phyloP scores from a whole-genome alignment of 2,113 vertebrate genomes.

The Climacteris rufus region DNA sequence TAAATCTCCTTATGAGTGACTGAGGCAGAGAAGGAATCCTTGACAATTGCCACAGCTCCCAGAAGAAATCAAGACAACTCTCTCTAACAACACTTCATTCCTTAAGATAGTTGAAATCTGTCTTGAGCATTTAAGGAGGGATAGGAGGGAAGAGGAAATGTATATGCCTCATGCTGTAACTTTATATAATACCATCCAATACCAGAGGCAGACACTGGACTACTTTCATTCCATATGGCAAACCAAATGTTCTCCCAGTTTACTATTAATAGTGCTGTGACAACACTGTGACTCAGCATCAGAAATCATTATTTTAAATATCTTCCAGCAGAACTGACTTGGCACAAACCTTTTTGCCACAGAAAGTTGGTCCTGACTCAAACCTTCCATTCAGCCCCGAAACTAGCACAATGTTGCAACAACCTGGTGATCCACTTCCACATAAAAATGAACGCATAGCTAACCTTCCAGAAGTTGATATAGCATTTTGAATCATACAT shows the following conservation, averaged over 20 bases:
- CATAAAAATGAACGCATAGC: conserved; percentile 48
- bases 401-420: neutral
- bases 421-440: conserved; percentile 38
- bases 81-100: neutral
- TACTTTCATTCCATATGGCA: conserved; percentile 38
- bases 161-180: neutral
- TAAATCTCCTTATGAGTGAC: neutral
- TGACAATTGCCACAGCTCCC: neutral
- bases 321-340: conserved; percentile 1
- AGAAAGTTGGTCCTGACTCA: neutral
- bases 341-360: neutral
- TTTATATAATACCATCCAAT: neutral
- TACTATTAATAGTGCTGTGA: conserved; percentile 34
- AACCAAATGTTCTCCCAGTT: conserved; percentile 37
- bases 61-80: neutral
- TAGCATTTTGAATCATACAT: conserved; percentile 63
- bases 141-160: neutral
- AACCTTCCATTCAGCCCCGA: neutral
- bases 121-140: neutral
- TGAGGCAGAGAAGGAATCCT: neutral
- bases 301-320: conserved; percentile 46
- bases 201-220: neutral
- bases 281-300: conserved; percentile 45
- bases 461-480: conserved; percentile 27
- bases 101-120: neutral